Evolutionary conservation across 1,140 invertebrate genomes (phyloP).

Genomic region (Drosophila suzukii): DNA sequence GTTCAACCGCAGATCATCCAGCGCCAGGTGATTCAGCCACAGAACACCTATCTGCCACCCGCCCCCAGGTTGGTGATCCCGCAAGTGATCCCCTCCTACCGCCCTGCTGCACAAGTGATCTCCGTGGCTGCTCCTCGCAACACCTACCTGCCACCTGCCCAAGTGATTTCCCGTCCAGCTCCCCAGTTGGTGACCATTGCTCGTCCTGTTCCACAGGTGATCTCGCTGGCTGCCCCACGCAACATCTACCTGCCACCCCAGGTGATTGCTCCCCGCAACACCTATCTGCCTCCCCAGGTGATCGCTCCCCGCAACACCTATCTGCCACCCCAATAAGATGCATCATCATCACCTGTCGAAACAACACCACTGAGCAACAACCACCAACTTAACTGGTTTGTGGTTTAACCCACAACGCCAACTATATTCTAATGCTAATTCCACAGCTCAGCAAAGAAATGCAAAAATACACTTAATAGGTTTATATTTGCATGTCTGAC

Average conservation of each 20-base stretch:
- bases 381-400: conserved; percentile 48
- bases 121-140: conserved; percentile 10
- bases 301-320: conserved; percentile 29
- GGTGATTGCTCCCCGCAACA: conserved; percentile 11
- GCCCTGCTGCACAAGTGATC: conserved; percentile 5
- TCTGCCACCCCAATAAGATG: conserved; percentile 36
- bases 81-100: conserved; percentile 1
- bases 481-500: conserved; percentile 42
- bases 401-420: conserved; percentile 53
- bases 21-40: conserved; percentile 20
- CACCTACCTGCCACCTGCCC: conserved; percentile 40
- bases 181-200: background rate
- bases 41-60: conserved; percentile 41
- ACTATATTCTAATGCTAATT: conserved; percentile 74
- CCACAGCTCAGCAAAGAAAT: conserved; percentile 44
- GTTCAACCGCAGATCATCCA: conserved; percentile 23
- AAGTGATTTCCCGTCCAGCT: conserved; percentile 9
- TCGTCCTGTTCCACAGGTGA: background rate
- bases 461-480: conserved; percentile 30
- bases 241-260: conserved; percentile 10
- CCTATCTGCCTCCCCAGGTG: conserved; percentile 18
- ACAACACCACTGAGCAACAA: conserved; percentile 13
- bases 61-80: conserved; percentile 27
- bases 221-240: conserved; percentile 2
- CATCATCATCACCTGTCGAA: conserved; percentile 7